These are phyloP conservation scores for Geotrypetes seraphini DNA, from an alignment of 2,797 vertebrate genomes.

Conservation along the genomic window DNA sequence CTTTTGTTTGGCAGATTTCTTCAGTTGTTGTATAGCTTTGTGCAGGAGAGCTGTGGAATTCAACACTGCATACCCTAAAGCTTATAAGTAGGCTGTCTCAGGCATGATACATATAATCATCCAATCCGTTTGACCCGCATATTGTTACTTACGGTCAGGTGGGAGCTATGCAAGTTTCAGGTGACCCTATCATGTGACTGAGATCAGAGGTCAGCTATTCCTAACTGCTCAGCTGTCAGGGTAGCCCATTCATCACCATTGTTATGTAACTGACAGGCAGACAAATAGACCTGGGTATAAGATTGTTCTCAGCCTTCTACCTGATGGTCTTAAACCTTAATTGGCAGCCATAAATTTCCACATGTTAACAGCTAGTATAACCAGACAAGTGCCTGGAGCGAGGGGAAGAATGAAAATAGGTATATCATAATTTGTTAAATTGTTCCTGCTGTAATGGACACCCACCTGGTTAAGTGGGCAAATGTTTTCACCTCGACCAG, in stretches of 20 bases:
- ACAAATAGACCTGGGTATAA: slow-evolving; percentile 49
- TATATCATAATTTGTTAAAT: slow-evolving; percentile 63
- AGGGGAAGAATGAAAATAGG: slow-evolving; percentile 29
- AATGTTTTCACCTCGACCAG: slow-evolving; percentile 28
- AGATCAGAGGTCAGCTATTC: slow-evolving; percentile 59
- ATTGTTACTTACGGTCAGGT: slow-evolving; percentile 66
- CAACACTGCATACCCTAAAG: slow-evolving; percentile 43
- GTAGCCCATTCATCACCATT: slow-evolving; percentile 57
- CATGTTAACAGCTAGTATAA: slow-evolving; percentile 54
- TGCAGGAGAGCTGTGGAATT: slow-evolving; percentile 45
- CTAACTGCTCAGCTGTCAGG: slow-evolving; percentile 50
- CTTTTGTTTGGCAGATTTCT: slow-evolving; percentile 55
- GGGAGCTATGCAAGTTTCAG: slow-evolving; percentile 56
- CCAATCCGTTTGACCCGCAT: slow-evolving; percentile 46
- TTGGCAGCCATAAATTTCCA: slow-evolving; percentile 53
- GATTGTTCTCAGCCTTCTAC: slow-evolving; percentile 46
- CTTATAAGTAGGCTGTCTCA: slow-evolving; percentile 47
- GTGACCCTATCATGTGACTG: slow-evolving; percentile 66
- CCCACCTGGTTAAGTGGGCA: slow-evolving; percentile 53
- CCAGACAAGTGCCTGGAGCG: slow-evolving; percentile 38
- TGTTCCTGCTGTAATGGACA: slow-evolving; percentile 57
- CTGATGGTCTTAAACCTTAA: slow-evolving; percentile 53
- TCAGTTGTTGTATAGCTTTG: slow-evolving; percentile 45
- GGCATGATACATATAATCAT: slow-evolving; percentile 57
- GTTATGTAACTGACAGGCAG: slow-evolving; percentile 52